Base-by-base conservation (phyloP, 2,113 vertebrate species). In the Pachyramphus minor region DNA sequence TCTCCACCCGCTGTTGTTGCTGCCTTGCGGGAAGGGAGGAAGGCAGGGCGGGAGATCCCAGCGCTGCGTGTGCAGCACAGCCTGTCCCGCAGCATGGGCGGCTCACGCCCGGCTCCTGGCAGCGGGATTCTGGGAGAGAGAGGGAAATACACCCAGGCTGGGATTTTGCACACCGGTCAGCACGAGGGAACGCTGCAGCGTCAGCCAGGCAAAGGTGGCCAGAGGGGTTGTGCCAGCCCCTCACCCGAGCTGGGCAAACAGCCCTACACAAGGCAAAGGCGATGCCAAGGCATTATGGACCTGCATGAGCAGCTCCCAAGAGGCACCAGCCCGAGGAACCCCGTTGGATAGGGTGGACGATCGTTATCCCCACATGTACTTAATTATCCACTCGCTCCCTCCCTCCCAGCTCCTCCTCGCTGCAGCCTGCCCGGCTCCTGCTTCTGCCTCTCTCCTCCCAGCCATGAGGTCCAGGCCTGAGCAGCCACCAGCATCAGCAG, bases 121-220 rank as follows among this genome's bases (percentile, higher is more conserved):
- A 3, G 58, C 33, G 4, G 27, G 13, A 2, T n/a, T 19, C 17
- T 0, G 2, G n/a, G 49, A 45, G 14, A 6, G 9, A 19, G 3
- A 0, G 45, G 66, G 75, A 24, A 27, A 11, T 0, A 3, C 17
- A 1, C 17, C 49, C 2, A 2, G 58, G 58, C 59, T 1, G 1
- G 31, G 33, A 3, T 0, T n/a, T n/a, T 2, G 28, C 44, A 5
- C 2, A 0, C 31, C 0, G 39, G 2, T 1, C 2, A 3, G 80
- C n/a, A 7, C 12, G 64, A 17, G 31, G 47, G 0, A 18, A 30
- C 1, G 2, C 14, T 5, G 85, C 69, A 5, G 86, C 58, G 4
- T 6, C 41, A 0, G 0, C 1, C 39, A 12, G 71, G 8, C 23
- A 12, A 1, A 14, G 44, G n/a, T 17, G 8, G 4, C 1, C 3